Conservation (phyloP, 2,888 invertebrate species). For the Hofmannophila pseudospretella region DNA sequence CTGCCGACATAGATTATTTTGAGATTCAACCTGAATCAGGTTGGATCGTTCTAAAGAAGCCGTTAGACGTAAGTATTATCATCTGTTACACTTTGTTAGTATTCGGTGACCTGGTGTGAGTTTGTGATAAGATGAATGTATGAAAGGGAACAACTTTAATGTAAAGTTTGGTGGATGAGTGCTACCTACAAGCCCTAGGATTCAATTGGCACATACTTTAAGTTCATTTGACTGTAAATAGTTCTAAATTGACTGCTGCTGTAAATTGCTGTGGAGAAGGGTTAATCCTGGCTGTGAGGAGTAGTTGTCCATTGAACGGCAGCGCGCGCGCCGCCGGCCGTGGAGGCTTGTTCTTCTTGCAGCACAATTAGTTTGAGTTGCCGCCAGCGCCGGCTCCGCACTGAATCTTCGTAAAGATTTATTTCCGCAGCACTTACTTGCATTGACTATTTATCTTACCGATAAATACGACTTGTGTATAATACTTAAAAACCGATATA, state of each 20-base stretch:
- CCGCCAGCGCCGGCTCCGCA: slow-evolving; percentile 76
- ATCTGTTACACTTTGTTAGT: slow-evolving; percentile 20
- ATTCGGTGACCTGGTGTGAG: slow-evolving; percentile 35
- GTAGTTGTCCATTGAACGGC: slow-evolving; percentile 73
- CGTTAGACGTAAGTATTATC: slow-evolving; percentile 93
- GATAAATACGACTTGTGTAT: slow-evolving; percentile 72
- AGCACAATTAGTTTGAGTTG: slow-evolving; percentile 86
- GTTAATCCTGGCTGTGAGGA: slow-evolving; percentile 76
- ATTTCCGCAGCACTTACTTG: slow-evolving; percentile 78
- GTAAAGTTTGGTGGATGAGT: slow-evolving; percentile 76
- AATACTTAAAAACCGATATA: slow-evolving; percentile 64
- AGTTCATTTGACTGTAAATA: slow-evolving; percentile 73
- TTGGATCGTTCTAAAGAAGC: slow-evolving; percentile 97
- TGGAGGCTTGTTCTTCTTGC: slow-evolving; percentile 82
- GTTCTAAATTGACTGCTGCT: slow-evolving; percentile 74
- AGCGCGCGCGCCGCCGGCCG: slow-evolving; percentile 30
- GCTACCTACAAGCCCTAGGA: slow-evolving; percentile 77
- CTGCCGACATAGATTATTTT: slow-evolving; percentile 95
- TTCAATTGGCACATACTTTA: slow-evolving; percentile 75
- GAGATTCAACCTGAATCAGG: slow-evolving; percentile 98
- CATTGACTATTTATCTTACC: slow-evolving; percentile 71
- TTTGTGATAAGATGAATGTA: slow-evolving; percentile 58
- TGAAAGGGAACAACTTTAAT: slow-evolving; percentile 72
- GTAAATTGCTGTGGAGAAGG: slow-evolving; percentile 72
- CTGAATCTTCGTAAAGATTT: slow-evolving; percentile 71